Conservation (phyloP, 2,797 vertebrate species). For the Botia kubotai region DNA sequence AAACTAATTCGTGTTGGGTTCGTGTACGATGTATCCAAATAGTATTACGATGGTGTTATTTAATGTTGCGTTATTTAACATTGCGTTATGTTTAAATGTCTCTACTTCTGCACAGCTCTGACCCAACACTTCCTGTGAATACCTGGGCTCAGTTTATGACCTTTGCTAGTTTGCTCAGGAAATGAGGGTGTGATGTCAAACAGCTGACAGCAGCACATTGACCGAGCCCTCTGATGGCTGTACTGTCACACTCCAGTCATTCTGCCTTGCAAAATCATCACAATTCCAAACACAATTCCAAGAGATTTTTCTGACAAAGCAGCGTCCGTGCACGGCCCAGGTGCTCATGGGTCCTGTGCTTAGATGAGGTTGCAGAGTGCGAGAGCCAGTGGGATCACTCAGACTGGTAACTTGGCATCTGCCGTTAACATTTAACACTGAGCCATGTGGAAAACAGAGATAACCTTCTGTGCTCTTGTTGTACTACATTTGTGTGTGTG, state of each 20-base stretch:
- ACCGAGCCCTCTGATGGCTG: slow-evolving; percentile 14
- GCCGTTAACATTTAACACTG: slow-evolving; percentile 26
- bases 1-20: background rate
- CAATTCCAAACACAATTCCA: slow-evolving; percentile 6
- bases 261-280: slow-evolving; percentile 38
- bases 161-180: slow-evolving; percentile 16
- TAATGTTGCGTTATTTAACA: background rate
- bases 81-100: no score
- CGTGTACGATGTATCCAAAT: background rate
- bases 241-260: slow-evolving; percentile 14
- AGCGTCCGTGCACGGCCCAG: slow-evolving; percentile 25
- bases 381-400: slow-evolving; percentile 10
- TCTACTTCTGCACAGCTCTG: background rate
- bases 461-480: slow-evolving; percentile 2
- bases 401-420: slow-evolving; percentile 23
- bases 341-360: slow-evolving; percentile 22
- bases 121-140: background rate
- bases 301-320: slow-evolving; percentile 18
- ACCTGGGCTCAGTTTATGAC: slow-evolving; percentile 13
- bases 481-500: background rate
- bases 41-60: background rate
- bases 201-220: slow-evolving; percentile 29
- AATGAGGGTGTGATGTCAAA: slow-evolving; percentile 29
- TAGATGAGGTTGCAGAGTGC: slow-evolving; percentile 31
- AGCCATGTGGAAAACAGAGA: background rate